Conservation (phyloP, 1,140 invertebrate genomes). For the Nasonia vitripennis region DNA sequence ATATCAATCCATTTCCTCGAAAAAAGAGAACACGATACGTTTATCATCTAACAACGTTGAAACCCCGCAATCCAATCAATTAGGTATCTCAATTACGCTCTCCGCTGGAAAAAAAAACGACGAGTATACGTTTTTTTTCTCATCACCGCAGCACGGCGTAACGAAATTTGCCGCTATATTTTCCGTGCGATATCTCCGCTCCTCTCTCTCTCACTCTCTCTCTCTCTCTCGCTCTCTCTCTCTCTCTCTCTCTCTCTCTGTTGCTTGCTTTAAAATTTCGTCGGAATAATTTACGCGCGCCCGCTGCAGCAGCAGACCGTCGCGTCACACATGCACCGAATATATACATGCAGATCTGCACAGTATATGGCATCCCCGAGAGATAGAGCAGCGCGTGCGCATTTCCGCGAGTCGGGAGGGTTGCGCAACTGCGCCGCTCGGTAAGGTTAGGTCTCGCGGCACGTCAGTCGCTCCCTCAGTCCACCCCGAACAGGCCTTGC, state of each 20-base stretch:
- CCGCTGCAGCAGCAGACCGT: slow-evolving; percentile 8
- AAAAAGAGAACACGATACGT: too few species aligned
- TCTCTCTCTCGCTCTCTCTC: slow-evolving; percentile 5
- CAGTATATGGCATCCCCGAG: not conserved
- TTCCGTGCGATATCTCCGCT: slow-evolving; percentile 2
- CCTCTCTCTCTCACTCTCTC: not conserved
- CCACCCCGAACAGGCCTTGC: slow-evolving; percentile 39
- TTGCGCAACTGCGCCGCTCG: slow-evolving; percentile 7
- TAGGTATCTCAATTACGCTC: too few species aligned
- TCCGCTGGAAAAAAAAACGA: too few species aligned
- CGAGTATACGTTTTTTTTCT: not conserved
- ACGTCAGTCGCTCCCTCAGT: slow-evolving; percentile 27
- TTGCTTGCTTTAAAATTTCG: slow-evolving; percentile 28
- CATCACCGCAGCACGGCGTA: not conserved
- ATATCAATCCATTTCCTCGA: too few species aligned
- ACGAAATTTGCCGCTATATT: slow-evolving; percentile 33
- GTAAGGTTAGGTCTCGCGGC: slow-evolving; percentile 40
- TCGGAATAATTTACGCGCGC: slow-evolving; percentile 27
- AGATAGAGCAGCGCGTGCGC: not conserved
- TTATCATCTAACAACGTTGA: too few species aligned
- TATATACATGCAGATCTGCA: too few species aligned
- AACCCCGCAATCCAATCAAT: too few species aligned
- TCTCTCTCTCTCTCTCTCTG: not conserved
- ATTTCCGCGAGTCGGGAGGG: not conserved
- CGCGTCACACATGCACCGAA: not conserved